These are phyloP conservation scores for Okamejei kenojei DNA, from an alignment of 2,797 vertebrate species.

Conservation along the genomic window DNA sequence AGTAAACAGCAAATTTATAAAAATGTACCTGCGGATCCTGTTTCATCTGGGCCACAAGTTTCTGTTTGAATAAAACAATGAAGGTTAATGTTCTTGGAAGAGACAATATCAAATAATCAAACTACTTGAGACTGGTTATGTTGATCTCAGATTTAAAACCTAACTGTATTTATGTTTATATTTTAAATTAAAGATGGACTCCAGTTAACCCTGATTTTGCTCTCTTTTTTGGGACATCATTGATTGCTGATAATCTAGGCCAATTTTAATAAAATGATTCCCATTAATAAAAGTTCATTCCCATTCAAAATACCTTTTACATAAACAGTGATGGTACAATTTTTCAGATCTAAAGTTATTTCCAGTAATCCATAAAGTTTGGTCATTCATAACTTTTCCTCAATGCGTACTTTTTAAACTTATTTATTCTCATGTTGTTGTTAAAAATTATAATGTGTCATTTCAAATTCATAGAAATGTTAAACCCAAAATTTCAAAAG, in stretches of 20 bases:
- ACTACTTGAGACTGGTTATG: not conserved
- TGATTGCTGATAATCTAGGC: not conserved
- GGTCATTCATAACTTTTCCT: not conserved
- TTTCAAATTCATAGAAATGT: not conserved
- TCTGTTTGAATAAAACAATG: slow-evolving; percentile 60
- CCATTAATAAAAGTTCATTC: not conserved
- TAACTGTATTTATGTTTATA: not conserved
- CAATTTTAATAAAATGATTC: not conserved
- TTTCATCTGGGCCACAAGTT: slow-evolving; percentile 98
- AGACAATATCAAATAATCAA: not conserved
- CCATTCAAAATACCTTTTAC: not conserved
- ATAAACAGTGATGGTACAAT: not conserved
- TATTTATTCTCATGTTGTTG: no score
- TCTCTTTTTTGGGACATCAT: not conserved
- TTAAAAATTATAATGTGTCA: not conserved
- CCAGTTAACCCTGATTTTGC: not conserved
- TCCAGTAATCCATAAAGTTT: no score
- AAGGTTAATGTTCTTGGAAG: slow-evolving; percentile 26
- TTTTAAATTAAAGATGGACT: not conserved
- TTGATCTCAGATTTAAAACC: not conserved
- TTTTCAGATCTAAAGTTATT: not conserved
- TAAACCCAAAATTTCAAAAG: not conserved
- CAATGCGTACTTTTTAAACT: not conserved
- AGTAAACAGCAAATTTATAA: slow-evolving; percentile 36
- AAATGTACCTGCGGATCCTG: slow-evolving; percentile 92